These are phyloP conservation scores for Ariopsis seemanni DNA, from an alignment of 2,113 vertebrate genomes.

Conservation along the genomic window DNA sequence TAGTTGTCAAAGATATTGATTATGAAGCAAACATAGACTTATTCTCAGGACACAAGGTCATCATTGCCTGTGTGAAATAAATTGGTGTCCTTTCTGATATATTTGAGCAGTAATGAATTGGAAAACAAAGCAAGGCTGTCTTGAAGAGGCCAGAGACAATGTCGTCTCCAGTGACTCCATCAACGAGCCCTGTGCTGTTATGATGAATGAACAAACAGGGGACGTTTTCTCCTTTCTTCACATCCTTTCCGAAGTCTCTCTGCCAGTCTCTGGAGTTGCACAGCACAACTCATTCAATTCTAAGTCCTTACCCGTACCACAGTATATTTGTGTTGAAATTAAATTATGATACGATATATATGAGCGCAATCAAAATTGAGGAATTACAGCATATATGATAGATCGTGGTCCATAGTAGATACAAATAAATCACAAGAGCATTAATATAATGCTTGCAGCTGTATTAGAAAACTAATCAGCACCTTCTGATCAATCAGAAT, in stretches of 20 bases:
- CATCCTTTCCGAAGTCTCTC: slow-evolving; percentile 81
- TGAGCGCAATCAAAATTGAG: neutral
- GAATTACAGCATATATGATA: neutral
- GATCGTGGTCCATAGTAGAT: neutral
- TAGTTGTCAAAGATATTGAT: neutral
- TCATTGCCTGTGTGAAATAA: neutral
- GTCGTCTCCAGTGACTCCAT: slow-evolving; percentile 81
- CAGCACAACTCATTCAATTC: neutral
- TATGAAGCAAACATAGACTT: neutral
- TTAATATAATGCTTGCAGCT: neutral
- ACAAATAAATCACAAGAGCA: neutral
- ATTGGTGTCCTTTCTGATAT: neutral
- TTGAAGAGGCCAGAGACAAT: slow-evolving; percentile 73
- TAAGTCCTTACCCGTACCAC: neutral
- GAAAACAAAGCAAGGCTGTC: slow-evolving; percentile 15
- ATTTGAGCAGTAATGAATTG: neutral
- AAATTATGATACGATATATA: neutral
- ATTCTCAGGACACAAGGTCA: slow-evolving; percentile 1
- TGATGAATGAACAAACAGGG: slow-evolving; percentile 90
- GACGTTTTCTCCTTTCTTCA: slow-evolving; percentile 69
- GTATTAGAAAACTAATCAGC: neutral
- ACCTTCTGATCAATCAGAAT: neutral
- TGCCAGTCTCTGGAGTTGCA: slow-evolving; percentile 81
- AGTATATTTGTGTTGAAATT: neutral
- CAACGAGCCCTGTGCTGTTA: slow-evolving; percentile 84